Percentiles rank a stretch among this genome's conserved stretches.
Conservation (phyloP, 2,888 invertebrate genomes). For the Marasmarcha lunaedactyla region DNA sequence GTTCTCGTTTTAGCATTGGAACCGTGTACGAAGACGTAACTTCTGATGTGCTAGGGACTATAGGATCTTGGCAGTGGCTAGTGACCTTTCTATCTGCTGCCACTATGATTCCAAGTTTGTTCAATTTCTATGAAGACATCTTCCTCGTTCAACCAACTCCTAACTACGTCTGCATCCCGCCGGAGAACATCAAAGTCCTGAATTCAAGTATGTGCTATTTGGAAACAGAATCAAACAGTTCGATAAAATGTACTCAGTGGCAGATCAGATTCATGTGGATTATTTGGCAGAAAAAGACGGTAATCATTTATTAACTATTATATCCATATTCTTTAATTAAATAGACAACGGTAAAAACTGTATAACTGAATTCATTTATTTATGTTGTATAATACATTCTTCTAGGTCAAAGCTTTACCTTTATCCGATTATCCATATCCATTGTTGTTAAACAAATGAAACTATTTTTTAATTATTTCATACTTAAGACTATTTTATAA, state of each 20-base stretch:
- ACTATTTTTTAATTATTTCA: too few species aligned
- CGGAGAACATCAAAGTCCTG: constrained; percentile 15
- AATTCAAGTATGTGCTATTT: not conserved
- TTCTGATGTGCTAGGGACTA: constrained; percentile 46
- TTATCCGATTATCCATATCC: too few species aligned
- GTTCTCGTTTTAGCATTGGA: constrained; percentile 40
- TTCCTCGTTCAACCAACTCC: constrained; percentile 32
- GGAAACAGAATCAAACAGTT: constrained; percentile 19
- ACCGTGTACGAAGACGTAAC: constrained; percentile 57
- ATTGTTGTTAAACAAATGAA: too few species aligned
- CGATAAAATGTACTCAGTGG: constrained; percentile 39
- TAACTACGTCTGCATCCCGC: constrained; percentile 29
- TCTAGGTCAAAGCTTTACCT: too few species aligned
- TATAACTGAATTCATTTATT: too few species aligned
- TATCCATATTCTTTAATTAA: not conserved
- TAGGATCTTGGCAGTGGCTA: constrained; percentile 55
- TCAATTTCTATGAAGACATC: constrained; percentile 46
- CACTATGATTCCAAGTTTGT: constrained; percentile 33
- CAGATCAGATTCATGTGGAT: constrained; percentile 40
- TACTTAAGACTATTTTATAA: too few species aligned
- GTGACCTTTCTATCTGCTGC: constrained; percentile 38
- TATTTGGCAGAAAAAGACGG: constrained; percentile 46
- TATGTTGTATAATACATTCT: too few species aligned
- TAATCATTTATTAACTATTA: constrained; percentile 16
- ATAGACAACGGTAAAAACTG: too few species aligned